Percentiles rank a stretch among this genome's conserved stretches.
phyloP scores from a whole-genome alignment of 2,797 vertebrate genomes.

The Catamblyrhynchus diadema region DNA sequence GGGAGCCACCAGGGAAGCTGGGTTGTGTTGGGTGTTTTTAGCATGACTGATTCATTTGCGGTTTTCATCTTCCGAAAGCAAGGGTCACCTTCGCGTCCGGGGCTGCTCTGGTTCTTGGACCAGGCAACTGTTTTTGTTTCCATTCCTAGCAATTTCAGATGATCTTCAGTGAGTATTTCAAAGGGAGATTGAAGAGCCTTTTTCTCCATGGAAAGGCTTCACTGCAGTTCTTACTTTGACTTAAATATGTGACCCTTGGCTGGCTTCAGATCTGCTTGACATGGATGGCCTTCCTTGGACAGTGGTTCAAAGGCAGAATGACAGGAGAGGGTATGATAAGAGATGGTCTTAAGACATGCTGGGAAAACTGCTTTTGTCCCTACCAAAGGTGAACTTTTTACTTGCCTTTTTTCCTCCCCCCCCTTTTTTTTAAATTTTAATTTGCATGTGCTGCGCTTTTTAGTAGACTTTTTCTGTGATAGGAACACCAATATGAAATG shows the following conservation, averaged over 20 bases:
- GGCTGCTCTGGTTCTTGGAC: not conserved
- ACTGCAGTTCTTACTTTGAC: not conserved
- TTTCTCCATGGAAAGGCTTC: not conserved
- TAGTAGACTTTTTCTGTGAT: not conserved
- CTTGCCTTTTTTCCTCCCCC: not conserved
- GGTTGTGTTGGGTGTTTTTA: not conserved
- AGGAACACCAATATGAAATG: not conserved
- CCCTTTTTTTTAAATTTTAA: accelerated
- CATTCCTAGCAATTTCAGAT: not conserved
- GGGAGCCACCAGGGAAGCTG: not conserved
- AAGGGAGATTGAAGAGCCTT: not conserved
- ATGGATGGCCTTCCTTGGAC: not conserved
- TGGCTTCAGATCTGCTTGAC: not conserved
- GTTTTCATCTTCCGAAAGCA: not conserved
- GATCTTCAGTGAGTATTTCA: not conserved
- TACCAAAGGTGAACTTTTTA: not conserved
- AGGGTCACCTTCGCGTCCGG: accelerated
- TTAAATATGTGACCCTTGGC: not conserved
- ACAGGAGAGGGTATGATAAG: not conserved
- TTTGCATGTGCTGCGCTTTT: not conserved
- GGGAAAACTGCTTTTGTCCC: not conserved
- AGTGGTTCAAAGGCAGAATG: not conserved
- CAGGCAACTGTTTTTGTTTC: not conserved
- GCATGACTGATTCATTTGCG: not conserved
- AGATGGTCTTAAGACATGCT: not conserved